Conservation (phyloP, 2,888 invertebrate genomes). For the Machimus rusticus region DNA sequence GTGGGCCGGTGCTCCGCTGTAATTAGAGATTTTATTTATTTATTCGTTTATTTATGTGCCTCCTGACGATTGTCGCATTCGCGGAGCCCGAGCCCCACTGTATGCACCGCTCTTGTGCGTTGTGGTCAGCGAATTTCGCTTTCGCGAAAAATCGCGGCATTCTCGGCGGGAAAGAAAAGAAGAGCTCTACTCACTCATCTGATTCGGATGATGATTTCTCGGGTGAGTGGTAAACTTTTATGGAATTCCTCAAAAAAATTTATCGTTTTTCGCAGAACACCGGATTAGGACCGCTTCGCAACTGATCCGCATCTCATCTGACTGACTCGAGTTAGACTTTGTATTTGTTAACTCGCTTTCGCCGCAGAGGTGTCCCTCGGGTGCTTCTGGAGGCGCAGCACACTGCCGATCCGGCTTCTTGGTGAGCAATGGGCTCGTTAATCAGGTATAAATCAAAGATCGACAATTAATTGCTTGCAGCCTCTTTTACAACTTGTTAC, state of each 20-base stretch:
- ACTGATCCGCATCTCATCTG: background rate
- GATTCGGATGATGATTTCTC: background rate
- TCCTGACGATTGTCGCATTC: background rate
- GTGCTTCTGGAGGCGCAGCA: background rate
- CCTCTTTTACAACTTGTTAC: background rate
- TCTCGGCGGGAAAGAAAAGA: background rate
- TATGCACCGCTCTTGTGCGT: background rate
- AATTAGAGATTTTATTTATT: constrained; percentile 21
- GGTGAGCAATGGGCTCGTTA: background rate
- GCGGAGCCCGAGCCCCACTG: background rate
- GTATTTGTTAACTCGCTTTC: background rate
- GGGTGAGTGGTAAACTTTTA: background rate
- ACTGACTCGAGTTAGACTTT: background rate
- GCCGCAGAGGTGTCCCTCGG: background rate
- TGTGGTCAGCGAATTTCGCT: constrained; percentile 5
- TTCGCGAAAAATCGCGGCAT: background rate
- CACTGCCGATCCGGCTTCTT: background rate
- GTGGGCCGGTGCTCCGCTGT: background rate
- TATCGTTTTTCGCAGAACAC: background rate
- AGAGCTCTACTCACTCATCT: background rate
- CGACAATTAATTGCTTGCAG: background rate
- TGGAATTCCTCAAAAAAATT: background rate
- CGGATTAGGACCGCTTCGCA: background rate
- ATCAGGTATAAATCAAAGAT: background rate
- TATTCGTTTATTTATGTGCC: background rate